Conservation (phyloP, 2,797 vertebrate genomes). For the Sebastes matsubarae region DNA sequence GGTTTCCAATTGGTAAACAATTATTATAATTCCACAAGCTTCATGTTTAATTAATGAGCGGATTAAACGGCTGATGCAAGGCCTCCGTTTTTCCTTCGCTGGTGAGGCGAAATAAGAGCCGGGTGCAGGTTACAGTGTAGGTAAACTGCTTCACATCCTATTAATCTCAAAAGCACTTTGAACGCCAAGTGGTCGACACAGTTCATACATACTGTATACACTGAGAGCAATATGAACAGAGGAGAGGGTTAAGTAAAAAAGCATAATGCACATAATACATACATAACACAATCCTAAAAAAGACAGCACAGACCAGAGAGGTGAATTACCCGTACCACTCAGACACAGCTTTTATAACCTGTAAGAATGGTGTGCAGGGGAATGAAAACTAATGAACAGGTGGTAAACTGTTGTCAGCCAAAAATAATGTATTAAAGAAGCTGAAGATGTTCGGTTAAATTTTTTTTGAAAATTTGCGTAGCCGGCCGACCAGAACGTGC, state of each 20-base stretch:
- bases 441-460: background rate
- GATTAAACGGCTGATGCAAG: slow-evolving; percentile 70
- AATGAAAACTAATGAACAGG: background rate
- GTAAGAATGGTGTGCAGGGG: background rate
- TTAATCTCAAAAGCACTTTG: slow-evolving; percentile 5
- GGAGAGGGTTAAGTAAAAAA: background rate
- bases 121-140: background rate
- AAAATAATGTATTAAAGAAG: background rate
- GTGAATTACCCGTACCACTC: background rate
- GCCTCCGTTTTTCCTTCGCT: slow-evolving; percentile 16
- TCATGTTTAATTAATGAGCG: slow-evolving; percentile 80
- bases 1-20: slow-evolving; percentile 81
- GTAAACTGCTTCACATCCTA: background rate
- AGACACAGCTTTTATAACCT: background rate
- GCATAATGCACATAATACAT: background rate
- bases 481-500: no score
- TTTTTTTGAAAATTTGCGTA: no score
- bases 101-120: background rate
- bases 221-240: background rate
- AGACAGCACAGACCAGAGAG: background rate
- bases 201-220: background rate
- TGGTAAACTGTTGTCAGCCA: background rate
- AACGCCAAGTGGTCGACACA: slow-evolving; percentile 1
- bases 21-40: slow-evolving; percentile 79
- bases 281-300: background rate